phyloP scores from a whole-genome alignment of 2,888 invertebrate species.

The Dryomyza anilis region DNA sequence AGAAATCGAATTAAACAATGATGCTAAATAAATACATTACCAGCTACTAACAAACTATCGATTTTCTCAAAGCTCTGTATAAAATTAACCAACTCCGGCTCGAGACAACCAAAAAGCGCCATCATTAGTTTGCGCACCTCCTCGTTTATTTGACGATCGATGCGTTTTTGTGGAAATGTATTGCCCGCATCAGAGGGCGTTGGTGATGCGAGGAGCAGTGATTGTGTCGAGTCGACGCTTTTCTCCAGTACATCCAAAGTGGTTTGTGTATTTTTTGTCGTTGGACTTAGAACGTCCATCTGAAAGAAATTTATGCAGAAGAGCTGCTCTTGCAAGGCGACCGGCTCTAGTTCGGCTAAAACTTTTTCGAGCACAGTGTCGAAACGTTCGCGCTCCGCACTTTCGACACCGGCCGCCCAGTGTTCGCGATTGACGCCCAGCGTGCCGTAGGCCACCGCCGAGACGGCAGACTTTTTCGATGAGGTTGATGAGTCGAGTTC shows the following conservation, averaged over 20 bases:
- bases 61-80: slow-evolving; percentile 84
- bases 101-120: slow-evolving; percentile 86
- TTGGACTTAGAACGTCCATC: slow-evolving; percentile 70
- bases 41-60: slow-evolving; percentile 91
- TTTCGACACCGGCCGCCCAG: slow-evolving; percentile 69
- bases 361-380: slow-evolving; percentile 82
- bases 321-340: slow-evolving; percentile 92
- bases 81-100: slow-evolving; percentile 84
- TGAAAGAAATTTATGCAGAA: slow-evolving; percentile 94
- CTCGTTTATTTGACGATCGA: slow-evolving; percentile 74
- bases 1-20: slow-evolving; percentile 14
- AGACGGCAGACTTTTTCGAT: slow-evolving; percentile 58
- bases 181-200: slow-evolving; percentile 39
- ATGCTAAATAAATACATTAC: slow-evolving; percentile 38
- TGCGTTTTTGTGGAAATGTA: slow-evolving; percentile 63
- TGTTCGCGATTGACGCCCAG: slow-evolving; percentile 70
- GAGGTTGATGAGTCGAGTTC: slow-evolving; percentile 60
- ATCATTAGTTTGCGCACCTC: slow-evolving; percentile 87
- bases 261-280: slow-evolving; percentile 66
- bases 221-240: slow-evolving; percentile 56
- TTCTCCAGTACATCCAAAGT: slow-evolving; percentile 63
- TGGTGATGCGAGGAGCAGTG: slow-evolving; percentile 39
- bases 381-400: slow-evolving; percentile 66
- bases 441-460: slow-evolving; percentile 59
- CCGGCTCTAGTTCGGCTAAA: slow-evolving; percentile 84